These are phyloP conservation scores for Coluber constrictor DNA, from an alignment of 2,797 vertebrate genomes.

Conservation along the genomic window DNA sequence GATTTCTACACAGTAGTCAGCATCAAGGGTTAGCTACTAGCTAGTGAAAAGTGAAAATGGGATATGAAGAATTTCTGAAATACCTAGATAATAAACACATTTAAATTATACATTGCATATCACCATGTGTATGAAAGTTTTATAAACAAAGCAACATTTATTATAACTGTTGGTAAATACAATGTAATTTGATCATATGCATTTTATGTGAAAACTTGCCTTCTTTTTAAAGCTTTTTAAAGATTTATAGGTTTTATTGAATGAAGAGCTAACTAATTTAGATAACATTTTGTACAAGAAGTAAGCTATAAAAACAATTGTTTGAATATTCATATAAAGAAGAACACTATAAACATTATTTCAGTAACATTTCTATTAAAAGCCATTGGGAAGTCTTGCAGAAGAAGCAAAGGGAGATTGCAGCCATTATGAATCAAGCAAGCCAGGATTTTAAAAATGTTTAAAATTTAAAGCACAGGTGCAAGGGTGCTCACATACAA, in stretches of 20 bases:
- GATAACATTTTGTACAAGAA: neutral
- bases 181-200: neutral
- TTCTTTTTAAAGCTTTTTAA: neutral
- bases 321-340: neutral
- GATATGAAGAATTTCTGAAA: neutral
- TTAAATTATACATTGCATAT: neutral
- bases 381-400: neutral
- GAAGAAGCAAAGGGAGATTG: neutral
- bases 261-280: neutral
- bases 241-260: neutral
- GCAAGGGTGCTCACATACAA: neutral
- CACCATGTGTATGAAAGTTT: neutral
- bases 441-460: neutral
- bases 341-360: neutral
- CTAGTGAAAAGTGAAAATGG: neutral
- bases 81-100: neutral
- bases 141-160: neutral
- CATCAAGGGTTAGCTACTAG: neutral
- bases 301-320: neutral
- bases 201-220: neutral
- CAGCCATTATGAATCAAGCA: neutral
- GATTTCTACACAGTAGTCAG: neutral
- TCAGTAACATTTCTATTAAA: neutral
- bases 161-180: neutral
- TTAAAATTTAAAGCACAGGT: neutral